A percentile compares a stretch with the other conserved stretches of the same genome.
Conservation (phyloP, 2,888 invertebrate genomes). For the Idaea dimidiata region DNA sequence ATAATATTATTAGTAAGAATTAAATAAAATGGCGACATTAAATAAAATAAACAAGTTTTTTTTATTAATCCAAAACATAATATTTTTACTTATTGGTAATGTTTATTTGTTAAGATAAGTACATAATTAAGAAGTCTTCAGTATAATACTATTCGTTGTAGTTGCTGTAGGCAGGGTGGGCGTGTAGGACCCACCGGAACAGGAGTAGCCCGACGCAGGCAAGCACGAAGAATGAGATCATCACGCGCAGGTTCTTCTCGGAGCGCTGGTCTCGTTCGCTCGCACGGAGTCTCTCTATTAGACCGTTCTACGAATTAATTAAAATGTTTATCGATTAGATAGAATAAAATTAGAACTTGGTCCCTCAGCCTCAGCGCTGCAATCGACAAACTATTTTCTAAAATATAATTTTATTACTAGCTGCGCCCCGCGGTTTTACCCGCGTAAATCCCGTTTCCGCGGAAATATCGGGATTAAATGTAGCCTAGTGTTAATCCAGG, state of each 20-base stretch:
- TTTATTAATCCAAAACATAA: not conserved
- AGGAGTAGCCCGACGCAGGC: constrained; percentile 59
- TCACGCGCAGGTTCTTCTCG: constrained; percentile 63
- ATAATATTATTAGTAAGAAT: too few relatives aligned
- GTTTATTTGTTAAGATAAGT: constrained; percentile 3
- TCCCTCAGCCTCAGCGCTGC: too few relatives aligned
- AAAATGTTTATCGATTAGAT: not conserved
- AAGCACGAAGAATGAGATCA: constrained; percentile 61
- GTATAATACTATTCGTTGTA: constrained; percentile 28
- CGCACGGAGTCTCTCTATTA: constrained; percentile 66
- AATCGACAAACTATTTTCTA: too few relatives aligned
- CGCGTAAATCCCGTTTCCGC: too few relatives aligned
- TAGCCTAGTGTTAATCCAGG: too few relatives aligned
- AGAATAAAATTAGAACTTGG: not conserved
- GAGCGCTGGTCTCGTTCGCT: constrained; percentile 69
- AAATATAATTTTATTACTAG: too few relatives aligned
- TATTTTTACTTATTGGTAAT: not conserved
- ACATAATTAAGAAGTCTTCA: constrained; percentile 8
- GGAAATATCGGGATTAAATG: too few relatives aligned
- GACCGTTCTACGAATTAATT: constrained; percentile 60
- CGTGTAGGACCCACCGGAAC: constrained; percentile 67
- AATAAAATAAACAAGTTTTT: not conserved
- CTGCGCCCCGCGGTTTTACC: too few relatives aligned
- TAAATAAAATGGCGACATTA: not conserved
- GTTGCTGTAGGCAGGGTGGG: constrained; percentile 53